A percentile compares a stretch with the other conserved stretches of the same genome.
Conservation (phyloP, 2,113 vertebrate genomes). For the Bubo bubo region DNA sequence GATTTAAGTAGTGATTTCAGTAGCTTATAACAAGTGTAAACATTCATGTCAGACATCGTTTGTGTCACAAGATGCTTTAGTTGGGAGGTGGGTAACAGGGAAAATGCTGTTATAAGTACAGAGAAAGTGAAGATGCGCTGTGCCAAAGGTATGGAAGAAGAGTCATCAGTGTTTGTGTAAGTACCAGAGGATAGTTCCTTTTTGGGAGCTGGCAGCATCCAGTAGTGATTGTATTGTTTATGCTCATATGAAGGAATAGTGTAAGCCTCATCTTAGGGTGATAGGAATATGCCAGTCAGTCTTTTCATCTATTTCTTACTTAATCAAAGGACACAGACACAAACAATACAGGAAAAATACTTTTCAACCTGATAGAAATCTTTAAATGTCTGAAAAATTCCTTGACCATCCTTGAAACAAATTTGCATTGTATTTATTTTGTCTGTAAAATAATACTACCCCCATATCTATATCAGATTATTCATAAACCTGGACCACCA, state of each 20-base stretch:
- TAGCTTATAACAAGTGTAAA: neutral
- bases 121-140: neutral
- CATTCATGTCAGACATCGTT: fast-evolving
- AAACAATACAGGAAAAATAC: neutral
- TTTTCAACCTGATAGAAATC: neutral
- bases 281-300: neutral
- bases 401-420: neutral
- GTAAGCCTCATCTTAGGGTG: neutral
- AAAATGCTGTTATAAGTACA: neutral
- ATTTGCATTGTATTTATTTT: neutral
- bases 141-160: neutral
- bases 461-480: neutral
- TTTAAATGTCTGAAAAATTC: neutral
- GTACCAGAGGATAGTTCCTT: neutral
- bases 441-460: neutral
- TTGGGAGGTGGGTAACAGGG: neutral
- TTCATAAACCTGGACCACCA: neutral
- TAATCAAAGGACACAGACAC: neutral
- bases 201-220: neutral
- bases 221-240: neutral
- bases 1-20: neutral
- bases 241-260: neutral
- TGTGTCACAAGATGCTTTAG: neutral
- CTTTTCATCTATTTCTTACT: neutral
- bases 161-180: neutral